Evolutionary conservation across 2,797 vertebrate species (phyloP), one percentile per base, ranked within the genome.

Genomic region (Xenentodon cancila): DNA sequence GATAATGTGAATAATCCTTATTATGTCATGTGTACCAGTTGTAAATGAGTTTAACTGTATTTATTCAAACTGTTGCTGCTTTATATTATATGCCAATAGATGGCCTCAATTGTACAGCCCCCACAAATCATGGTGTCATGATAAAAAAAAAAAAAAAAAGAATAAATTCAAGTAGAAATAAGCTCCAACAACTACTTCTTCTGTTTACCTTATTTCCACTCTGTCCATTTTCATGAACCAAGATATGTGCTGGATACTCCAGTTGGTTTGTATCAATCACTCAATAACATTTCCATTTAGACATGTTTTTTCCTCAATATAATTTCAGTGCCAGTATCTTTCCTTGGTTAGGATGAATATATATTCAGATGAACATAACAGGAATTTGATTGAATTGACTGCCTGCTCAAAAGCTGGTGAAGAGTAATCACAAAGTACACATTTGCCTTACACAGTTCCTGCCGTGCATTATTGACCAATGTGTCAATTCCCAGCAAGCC

Each of bases 281-380:
- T 58, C 53, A 78, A 45, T 80, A 71, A 77, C 71, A 84, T 76
- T 80, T 83, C 61, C 68, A 80, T 77, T 87, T 77, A 72, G 64
- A 78, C 68, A 77, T 68, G 75, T 78, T 56, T 40, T 53, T 27
- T 53, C 27, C 32, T 45, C 71, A 77, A 56, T 85, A 55, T 71
- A 40, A 53, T 75, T 82, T 61, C 60, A 60, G 44, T 32, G 25
- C 64, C 63, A 66, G 57, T 48, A 69, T 57, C 46, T 74, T 68
- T 40, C 68, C 48, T 45, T 20, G 73, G 79, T 84, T 64, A 64
- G 49, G 25, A 67, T 65, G 64, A 59, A 64, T 67, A 75, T 80
- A 80, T 82, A 83, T 82, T 87, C 56, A 80, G 66, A 71, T 77
- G 47, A 67, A 73, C 67, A 56, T 79, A 87, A 79, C 79, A 76